Evolutionary conservation across 2,113 vertebrate genomes (phyloP), one percentile per base, ranked within the genome.

Genomic region (Petromus typicus): DNA sequence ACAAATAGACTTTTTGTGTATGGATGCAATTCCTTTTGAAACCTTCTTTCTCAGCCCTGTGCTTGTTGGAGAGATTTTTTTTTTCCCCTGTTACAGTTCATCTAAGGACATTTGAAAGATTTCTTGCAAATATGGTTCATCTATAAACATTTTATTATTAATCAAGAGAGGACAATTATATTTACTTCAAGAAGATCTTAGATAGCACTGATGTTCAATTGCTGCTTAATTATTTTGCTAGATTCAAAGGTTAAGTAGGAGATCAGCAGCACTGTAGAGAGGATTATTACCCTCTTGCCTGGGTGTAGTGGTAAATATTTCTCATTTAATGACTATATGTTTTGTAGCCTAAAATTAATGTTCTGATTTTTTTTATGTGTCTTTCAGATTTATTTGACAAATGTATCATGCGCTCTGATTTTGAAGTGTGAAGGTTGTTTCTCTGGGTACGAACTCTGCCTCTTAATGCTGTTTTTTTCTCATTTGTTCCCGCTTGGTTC

Each of bases 181-280:
- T 88, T 78, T 92, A 56, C 73, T 92, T 91, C 37, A 59, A 27
- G 64, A 87, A 86, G 40, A 81, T 95, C 89, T 92, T 81, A 56
- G 48, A 80, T 80, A 73, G 17, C 1, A 12, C 61, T 95, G 25
- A 63, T 84, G 40, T 90, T 90, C 78, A 84, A 2, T 69, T 92
- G 20, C 43, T 94, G 7, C 67, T 61, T 89, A 95, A 89, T 95
- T 93, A 87, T 93, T 95, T 94, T 89, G 54, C 32, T 51, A 93
- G 27, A 3, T 76, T 88, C 92, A 93, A 63, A 78, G 32, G 27
- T 18, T 90, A 32, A 63, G 67, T 54, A 48, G 5, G 34, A 79
- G 56, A 66, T 75, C 20, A 9, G 37, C n/a, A 23, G 13, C 86
- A 59, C 81, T 56, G 7, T 12, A 61, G 64, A 63, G 9, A 85